Base-by-base conservation (phyloP, 1,140 invertebrate genomes). In the Bombus waltoni region DNA sequence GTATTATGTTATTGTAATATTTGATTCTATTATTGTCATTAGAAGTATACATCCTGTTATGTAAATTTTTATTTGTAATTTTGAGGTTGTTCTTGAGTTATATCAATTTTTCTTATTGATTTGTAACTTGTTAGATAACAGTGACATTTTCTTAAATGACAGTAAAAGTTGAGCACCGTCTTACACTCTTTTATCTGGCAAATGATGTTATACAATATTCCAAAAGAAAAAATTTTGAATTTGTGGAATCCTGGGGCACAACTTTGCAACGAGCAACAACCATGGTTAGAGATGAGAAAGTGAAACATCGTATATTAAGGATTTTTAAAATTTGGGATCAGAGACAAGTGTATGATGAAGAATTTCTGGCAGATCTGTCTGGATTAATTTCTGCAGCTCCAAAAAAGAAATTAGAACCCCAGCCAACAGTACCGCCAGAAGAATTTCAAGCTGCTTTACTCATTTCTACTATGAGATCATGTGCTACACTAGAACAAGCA, bases 131-230 rank as follows among this genome's bases (percentile, higher is more conserved):
- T 42, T 25, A 11, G 9, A 42, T 75, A 11, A 59, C 35, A 57
- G 53, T 74, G 28, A 65, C 28, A 13, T 6, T n/a, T 80, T 73
- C 76, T 89, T 85, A 72, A 83, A 68, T 68, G 53, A 85, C 93
- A 98, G 98, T 97, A 42, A 97, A 97, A 94, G 96, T 98, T 22
- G 98, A 98, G 88, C 98, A 99, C 93, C 96, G 98, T 59, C 94
- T 99, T 66, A 97, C 97, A 3, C 94, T 99, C n/a, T 99, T 99
- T 95, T 99, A 99, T 95, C 95, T 99, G 91, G 98, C 98, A 38
- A 99, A 99, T 95, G 98, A 99, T 96, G 98, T 99, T 40, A 98
- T 99, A 91, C 98, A 99, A 93, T 98, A 99, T 92, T 98, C 98
- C 85, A 99, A 98, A 92, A 96, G 98, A 86, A 99, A 99, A 94